Percentiles rank a stretch among this genome's conserved stretches.
Conservation (phyloP, 2,113 vertebrate species). For the Serinus canaria region DNA sequence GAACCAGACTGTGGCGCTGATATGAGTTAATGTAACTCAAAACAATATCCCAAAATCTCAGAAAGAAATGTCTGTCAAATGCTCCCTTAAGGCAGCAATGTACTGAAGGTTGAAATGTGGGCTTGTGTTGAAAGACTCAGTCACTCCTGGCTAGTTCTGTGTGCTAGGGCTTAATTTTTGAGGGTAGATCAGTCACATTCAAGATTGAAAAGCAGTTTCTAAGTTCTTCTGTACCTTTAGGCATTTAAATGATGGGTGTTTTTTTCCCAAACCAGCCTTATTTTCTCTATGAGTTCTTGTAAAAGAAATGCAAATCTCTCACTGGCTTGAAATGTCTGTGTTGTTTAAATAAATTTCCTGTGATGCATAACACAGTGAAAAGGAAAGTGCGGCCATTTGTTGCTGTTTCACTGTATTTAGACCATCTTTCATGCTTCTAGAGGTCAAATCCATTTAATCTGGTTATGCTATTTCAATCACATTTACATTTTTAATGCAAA, state of each 20-base stretch:
- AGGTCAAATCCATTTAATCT: slow-evolving; percentile 50
- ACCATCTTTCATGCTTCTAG: background rate
- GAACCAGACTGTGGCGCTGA: background rate
- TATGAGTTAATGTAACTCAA: background rate
- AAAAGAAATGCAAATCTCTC: slow-evolving; percentile 12
- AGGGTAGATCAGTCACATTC: background rate
- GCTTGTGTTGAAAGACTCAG: background rate
- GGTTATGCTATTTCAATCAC: slow-evolving; percentile 45
- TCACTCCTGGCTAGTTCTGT: background rate
- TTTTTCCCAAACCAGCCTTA: background rate
- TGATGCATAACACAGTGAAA: background rate
- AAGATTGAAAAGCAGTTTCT: background rate
- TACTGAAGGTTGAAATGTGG: background rate
- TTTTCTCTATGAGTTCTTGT: background rate
- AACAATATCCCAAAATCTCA: background rate
- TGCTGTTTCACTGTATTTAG: background rate
- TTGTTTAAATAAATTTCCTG: background rate
- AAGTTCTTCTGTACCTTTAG: background rate
- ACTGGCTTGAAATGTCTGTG: background rate
- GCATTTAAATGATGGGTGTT: background rate
- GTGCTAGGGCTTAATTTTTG: background rate
- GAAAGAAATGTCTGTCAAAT: background rate
- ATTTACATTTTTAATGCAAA: slow-evolving; percentile 58
- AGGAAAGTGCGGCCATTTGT: background rate
- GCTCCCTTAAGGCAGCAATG: background rate